Conservation (phyloP, 1,140 invertebrate species). For the Drosophila arizonae region DNA sequence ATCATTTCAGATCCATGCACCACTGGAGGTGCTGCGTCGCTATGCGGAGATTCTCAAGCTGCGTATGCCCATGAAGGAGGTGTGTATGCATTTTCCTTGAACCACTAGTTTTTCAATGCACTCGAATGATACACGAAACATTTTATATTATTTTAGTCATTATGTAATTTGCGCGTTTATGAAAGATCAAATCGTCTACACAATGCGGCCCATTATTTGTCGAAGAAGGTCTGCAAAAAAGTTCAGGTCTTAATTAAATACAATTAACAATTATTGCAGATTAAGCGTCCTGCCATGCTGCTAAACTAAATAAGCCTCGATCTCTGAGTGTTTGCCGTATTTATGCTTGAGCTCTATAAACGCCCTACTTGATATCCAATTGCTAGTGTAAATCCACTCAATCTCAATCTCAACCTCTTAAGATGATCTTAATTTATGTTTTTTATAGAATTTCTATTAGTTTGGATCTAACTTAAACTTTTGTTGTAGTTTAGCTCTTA, state of each 20-base stretch:
- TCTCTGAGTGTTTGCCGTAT: slow-evolving; percentile 16
- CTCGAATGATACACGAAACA: slow-evolving; percentile 24
- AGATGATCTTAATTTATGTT: background rate
- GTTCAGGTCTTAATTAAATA: slow-evolving; percentile 40
- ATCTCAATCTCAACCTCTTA: too few relatives aligned
- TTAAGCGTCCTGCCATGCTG: slow-evolving; percentile 9
- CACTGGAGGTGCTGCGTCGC: slow-evolving; percentile 91
- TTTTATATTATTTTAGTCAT: slow-evolving; percentile 66
- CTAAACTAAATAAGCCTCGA: slow-evolving; percentile 10
- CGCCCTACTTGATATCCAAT: slow-evolving; percentile 1
- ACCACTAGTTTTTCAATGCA: background rate
- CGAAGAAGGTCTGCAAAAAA: slow-evolving; percentile 76
- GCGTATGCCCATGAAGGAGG: slow-evolving; percentile 96
- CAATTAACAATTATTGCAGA: slow-evolving; percentile 39
- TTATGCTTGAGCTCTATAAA: slow-evolving; percentile 6
- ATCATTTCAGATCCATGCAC: slow-evolving; percentile 90
- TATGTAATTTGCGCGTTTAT: slow-evolving; percentile 60
- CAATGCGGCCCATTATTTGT: slow-evolving; percentile 71
- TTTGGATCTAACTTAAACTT: background rate
- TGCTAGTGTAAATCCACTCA: background rate
- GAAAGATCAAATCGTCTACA: slow-evolving; percentile 74
- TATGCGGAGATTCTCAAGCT: slow-evolving; percentile 97
- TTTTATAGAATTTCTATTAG: background rate
- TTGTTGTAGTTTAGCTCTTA: background rate
- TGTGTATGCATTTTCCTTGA: slow-evolving; percentile 69